Evolutionary conservation across 1,140 invertebrate species (phyloP).

Genomic region (Drosophila jambulina): DNA sequence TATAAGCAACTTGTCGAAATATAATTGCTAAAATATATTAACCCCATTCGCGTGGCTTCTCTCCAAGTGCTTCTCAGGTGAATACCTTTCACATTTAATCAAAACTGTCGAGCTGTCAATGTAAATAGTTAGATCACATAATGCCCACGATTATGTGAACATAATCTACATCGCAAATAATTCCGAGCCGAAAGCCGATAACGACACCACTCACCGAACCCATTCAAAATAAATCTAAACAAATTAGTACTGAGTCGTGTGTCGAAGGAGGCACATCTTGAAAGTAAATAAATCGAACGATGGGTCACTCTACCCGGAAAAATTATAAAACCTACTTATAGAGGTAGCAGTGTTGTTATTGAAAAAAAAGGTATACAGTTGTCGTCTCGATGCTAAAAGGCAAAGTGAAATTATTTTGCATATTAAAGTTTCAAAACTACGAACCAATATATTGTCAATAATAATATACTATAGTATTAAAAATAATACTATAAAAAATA

Average conservation of each 20-base stretch:
- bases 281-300: neutral
- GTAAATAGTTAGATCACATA: slow-evolving; percentile 3
- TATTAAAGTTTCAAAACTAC: no score
- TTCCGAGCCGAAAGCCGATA: neutral
- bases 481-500: no score
- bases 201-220: neutral
- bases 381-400: no score
- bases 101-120: neutral
- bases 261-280: neutral
- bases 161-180: slow-evolving; percentile 2
- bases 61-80: neutral
- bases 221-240: neutral
- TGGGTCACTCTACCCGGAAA: neutral
- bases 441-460: no score
- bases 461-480: no score
- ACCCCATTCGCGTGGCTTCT: neutral
- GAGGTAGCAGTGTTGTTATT: no score
- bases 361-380: no score
- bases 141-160: neutral
- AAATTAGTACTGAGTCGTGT: slow-evolving; percentile 2
- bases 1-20: neutral
- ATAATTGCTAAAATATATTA: neutral
- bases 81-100: neutral
- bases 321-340: neutral
- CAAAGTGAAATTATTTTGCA: no score